Evolutionary conservation across 2,888 invertebrate genomes (phyloP).

Genomic region (Mythimna albipuncta): DNA sequence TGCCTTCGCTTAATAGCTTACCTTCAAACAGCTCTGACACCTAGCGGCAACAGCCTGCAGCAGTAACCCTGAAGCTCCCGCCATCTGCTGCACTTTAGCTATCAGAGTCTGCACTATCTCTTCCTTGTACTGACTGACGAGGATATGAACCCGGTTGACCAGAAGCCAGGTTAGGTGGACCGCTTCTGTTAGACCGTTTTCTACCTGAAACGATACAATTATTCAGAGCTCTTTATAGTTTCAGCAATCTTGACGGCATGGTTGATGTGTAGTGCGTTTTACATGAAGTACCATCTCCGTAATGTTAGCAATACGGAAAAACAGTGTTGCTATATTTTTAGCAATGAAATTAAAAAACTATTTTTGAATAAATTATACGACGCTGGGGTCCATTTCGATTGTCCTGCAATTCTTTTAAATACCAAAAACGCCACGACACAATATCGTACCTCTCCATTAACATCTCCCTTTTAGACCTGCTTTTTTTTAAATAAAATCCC

Average conservation of each 20-base stretch:
- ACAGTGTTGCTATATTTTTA: too few relatives aligned
- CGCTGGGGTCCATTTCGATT: too few relatives aligned
- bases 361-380: too few relatives aligned
- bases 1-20: slow-evolving; percentile 50
- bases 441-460: too few relatives aligned
- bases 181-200: slow-evolving; percentile 92
- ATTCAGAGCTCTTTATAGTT: neutral
- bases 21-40: slow-evolving; percentile 90
- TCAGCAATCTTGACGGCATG: neutral
- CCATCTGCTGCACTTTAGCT: slow-evolving; percentile 84
- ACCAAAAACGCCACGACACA: too few relatives aligned
- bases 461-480: too few relatives aligned
- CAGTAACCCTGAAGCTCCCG: slow-evolving; percentile 93
- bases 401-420: too few relatives aligned
- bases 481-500: too few relatives aligned
- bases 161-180: slow-evolving; percentile 95
- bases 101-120: slow-evolving; percentile 89
- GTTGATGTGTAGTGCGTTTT: too few relatives aligned
- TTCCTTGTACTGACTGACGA: slow-evolving; percentile 92
- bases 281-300: too few relatives aligned
- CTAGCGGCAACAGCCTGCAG: slow-evolving; percentile 93
- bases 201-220: slow-evolving; percentile 84
- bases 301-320: too few relatives aligned
- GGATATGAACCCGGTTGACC: slow-evolving; percentile 93
- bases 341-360: too few relatives aligned